Percentiles rank a stretch among this genome's conserved stretches.
Evolutionary conservation across 2,797 vertebrate genomes (phyloP).

Genomic region (Odontamblyopus rebecca): DNA sequence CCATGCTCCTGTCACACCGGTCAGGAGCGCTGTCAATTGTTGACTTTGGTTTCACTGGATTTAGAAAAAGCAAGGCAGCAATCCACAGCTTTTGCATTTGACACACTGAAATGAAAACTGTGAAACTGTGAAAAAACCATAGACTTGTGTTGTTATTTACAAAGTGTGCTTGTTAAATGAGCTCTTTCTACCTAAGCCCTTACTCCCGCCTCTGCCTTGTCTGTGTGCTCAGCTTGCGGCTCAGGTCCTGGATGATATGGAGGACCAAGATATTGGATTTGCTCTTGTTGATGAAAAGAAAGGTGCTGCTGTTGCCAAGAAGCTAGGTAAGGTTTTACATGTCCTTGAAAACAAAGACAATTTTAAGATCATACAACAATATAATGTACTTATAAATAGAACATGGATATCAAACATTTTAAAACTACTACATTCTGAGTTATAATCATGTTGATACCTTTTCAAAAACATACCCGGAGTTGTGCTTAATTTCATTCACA

Average conservation of each 20-base stretch:
- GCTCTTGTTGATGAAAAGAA: slow-evolving; percentile 89
- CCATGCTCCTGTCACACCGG: slow-evolving; percentile 34
- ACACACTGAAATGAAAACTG: slow-evolving; percentile 52
- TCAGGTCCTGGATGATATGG: slow-evolving; percentile 88
- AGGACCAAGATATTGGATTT: slow-evolving; percentile 89
- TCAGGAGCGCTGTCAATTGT: slow-evolving; percentile 62
- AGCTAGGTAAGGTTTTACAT: slow-evolving; percentile 79
- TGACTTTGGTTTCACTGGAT: slow-evolving; percentile 70
- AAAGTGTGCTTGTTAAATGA: neutral
- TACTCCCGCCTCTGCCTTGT: slow-evolving; percentile 6
- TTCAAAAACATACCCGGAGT: too few species aligned
- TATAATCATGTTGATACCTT: too few species aligned
- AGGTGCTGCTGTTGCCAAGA: slow-evolving; percentile 83
- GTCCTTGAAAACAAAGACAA: neutral
- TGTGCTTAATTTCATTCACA: too few species aligned
- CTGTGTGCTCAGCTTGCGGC: slow-evolving; percentile 82
- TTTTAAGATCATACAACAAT: neutral
- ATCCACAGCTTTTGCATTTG: slow-evolving; percentile 55
- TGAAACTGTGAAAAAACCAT: slow-evolving; percentile 26
- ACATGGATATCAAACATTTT: neutral
- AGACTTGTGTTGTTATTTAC: slow-evolving; percentile 16
- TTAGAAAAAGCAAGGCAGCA: slow-evolving; percentile 74
- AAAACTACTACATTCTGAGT: neutral
- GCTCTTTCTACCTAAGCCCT: neutral
- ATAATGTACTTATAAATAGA: too few species aligned